phyloP scores from a whole-genome alignment of 2,113 vertebrate genomes.

The Lophotis ruficrista region DNA sequence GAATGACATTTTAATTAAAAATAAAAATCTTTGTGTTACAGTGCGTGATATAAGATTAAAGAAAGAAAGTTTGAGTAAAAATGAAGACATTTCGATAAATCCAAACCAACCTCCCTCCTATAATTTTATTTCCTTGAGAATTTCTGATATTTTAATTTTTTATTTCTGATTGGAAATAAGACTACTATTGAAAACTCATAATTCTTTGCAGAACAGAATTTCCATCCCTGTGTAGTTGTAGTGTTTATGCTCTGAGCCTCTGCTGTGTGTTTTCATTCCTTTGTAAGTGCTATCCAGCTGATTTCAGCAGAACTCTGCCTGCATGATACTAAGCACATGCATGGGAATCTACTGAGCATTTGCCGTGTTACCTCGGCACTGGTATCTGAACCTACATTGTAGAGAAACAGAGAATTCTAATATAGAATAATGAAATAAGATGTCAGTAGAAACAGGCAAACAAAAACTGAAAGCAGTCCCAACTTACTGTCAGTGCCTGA shows the following conservation, averaged over 20 bases:
- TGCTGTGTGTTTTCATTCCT: background rate
- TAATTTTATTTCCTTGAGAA: background rate
- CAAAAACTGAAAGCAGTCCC: background rate
- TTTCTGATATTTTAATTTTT: background rate
- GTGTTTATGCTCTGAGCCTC: background rate
- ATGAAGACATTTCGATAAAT: background rate
- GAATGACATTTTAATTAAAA: background rate
- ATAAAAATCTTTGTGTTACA: background rate
- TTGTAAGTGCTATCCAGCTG: background rate
- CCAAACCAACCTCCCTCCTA: background rate
- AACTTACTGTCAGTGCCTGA: background rate
- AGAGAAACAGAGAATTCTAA: background rate
- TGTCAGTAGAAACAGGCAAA: background rate
- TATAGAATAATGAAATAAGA: background rate
- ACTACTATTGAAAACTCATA: background rate
- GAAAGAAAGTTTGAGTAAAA: background rate
- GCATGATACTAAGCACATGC: background rate
- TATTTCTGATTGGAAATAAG: background rate
- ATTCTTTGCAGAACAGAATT: background rate
- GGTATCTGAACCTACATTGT: background rate
- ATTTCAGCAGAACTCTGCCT: background rate
- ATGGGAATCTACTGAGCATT: background rate
- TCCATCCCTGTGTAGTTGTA: background rate
- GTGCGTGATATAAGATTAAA: background rate
- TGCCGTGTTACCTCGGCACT: background rate